Evolutionary conservation across 2,797 vertebrate species (phyloP), one percentile per base, ranked within the genome.

Genomic region (Lutjanus campechanus): DNA sequence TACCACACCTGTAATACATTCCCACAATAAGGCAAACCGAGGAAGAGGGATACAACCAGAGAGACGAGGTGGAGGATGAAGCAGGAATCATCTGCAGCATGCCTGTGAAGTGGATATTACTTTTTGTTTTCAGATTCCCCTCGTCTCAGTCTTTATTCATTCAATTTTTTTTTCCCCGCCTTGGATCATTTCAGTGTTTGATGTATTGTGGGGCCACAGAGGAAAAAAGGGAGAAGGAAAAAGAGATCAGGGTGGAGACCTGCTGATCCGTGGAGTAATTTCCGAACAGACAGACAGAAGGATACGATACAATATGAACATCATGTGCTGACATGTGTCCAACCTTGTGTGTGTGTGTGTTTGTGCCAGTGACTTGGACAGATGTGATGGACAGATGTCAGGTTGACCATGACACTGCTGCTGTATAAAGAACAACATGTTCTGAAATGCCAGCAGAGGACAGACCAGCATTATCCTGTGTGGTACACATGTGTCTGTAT

Each of bases 351-450:
- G 15, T 69, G 46, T 59, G 70, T 79, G 67, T 73, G 64, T 69
- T 29, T 73, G 50, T 63, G 54, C 76, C 41, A 46, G 63, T 61
- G 64, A 40, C 16, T 49, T 60, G 36, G 65, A 78, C 88, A 94
- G 88, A 93, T 91, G 87, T 91, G 87, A 91, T 9, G 47, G 74
- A 77, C 91, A 93, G 90, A 93, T 90, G 91, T 87, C 71, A 60
- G 44, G 63, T 64, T 71, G 73, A 69, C 77, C 69, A 29, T 63
- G 77, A 82, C 77, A 50, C 60, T 1, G 16, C 76, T 76, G 68
- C 71, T 76, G 66, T 55, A 70, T 84, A 67, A 79, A 87, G 88
- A 79, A 85, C 86, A 84, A 12, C 71, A 29, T 81, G 88, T 88
- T 82, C 86, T 79, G 53, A 79, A 73, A 86, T 75, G 66, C 73